Base-by-base conservation (phyloP, 2,888 invertebrate genomes). In the Machimus atricapillus region DNA sequence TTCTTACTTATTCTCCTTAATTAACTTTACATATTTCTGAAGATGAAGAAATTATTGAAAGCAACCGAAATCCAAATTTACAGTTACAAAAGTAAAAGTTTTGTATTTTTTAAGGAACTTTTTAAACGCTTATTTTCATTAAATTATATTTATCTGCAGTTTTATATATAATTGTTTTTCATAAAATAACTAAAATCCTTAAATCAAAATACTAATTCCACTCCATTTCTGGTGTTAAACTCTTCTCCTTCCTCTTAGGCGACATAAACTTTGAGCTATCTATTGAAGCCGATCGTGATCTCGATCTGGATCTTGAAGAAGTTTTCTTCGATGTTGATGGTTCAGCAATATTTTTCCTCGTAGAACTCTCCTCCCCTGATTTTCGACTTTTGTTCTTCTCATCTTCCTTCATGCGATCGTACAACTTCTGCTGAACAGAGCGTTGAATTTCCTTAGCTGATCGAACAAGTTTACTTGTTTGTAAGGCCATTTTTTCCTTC, bases 391-490 rank as follows among this genome's bases (percentile, higher is more conserved):
- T 19, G 19, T 23, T 34, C 90, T 90, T 31, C 90, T 90, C 85
- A 52, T 92, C 91, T 23, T 90, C 90, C 0, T 90, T 89, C 90
- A 91, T 90, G 0, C 90, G 91, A 85, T 91, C 90, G 87, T 91
- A 90, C n/a, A 91, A 90, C 66, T 91, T 90, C 86, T 91, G 90
- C 66, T 91, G 92, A 40, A 92, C 90, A 12, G 90, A 90, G 1
- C 90, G 90, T 86, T 92, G 91, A 73, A 92, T 92, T 85, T 91
- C 90, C 87, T 91, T 91, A 0, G 92, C 92, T 0, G 91, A 91
- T 6, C 90, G 90, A 1, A 92, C 91, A 34, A 92, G 83, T 81
- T 92, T 91, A 37, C 91, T 91, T 2, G 92, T 89, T 87, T 91
- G 91, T 2, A 92, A 88, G 0, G 90, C 88, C 1, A 88, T 78